Evolutionary conservation across 2,888 invertebrate species (phyloP).

Genomic region (Cosmia pyralina): DNA sequence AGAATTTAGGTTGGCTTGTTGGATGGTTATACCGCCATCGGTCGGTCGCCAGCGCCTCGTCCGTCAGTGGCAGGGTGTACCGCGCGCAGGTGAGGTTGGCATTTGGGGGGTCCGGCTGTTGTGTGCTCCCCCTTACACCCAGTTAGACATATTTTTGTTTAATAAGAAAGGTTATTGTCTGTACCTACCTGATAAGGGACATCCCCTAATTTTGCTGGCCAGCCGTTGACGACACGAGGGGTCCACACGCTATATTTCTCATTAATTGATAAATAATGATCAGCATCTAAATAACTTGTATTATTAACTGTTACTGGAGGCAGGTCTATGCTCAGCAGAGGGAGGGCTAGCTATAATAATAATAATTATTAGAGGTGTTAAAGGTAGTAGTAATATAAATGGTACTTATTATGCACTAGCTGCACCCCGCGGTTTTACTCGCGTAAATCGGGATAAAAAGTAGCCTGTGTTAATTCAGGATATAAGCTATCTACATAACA

Average conservation of each 20-base stretch:
- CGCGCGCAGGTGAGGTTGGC: too few relatives aligned
- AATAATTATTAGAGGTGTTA: neutral
- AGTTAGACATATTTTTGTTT: neutral
- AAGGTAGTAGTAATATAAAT: neutral
- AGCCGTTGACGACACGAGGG: constrained; percentile 46
- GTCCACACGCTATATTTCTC: constrained; percentile 18
- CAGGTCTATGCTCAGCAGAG: neutral
- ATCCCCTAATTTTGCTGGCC: constrained; percentile 41
- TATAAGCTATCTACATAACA: too few relatives aligned
- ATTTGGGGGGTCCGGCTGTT: too few relatives aligned
- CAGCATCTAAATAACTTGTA: neutral
- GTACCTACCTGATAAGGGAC: constrained; percentile 54
- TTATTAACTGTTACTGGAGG: neutral
- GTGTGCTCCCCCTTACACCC: too few relatives aligned
- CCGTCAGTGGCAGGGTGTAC: too few relatives aligned
- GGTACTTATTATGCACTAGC: neutral
- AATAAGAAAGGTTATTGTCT: neutral
- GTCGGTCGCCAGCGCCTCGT: too few relatives aligned
- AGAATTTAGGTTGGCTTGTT: too few relatives aligned
- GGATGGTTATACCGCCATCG: too few relatives aligned
- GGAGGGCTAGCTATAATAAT: constrained; percentile 5
- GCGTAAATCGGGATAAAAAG: too few relatives aligned
- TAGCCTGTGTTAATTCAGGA: too few relatives aligned
- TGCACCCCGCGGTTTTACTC: too few relatives aligned
- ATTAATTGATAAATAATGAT: neutral